These are phyloP conservation scores for Platynereis dumerilii DNA, from an alignment of 2,888 invertebrate genomes.

Conservation along the genomic window DNA sequence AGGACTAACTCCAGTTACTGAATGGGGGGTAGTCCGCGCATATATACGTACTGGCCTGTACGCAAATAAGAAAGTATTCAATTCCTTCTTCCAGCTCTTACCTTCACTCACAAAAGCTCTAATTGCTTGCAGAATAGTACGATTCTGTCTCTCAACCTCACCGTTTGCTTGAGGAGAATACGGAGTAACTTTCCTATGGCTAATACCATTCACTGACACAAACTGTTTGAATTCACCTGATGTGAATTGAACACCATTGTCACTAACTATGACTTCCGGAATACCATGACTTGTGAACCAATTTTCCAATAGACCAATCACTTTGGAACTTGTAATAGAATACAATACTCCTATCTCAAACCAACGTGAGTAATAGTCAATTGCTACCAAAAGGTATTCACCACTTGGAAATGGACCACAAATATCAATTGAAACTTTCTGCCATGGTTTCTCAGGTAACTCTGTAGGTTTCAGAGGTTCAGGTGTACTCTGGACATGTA, in stretches of 20 bases:
- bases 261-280: not conserved
- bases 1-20: too few relatives aligned
- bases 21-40: too few relatives aligned
- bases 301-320: not conserved
- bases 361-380: slow-evolving; percentile 11
- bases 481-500: not conserved
- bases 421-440: slow-evolving; percentile 10
- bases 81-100: too few relatives aligned
- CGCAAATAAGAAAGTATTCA: too few relatives aligned
- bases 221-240: not conserved
- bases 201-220: not conserved
- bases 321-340: not conserved
- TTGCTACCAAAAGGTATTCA: not conserved
- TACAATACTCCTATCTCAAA: not conserved
- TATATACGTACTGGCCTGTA: too few relatives aligned
- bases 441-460: slow-evolving; percentile 15
- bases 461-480: slow-evolving; percentile 14
- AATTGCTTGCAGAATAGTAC: too few relatives aligned
- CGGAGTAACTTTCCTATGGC: not conserved
- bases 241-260: not conserved
- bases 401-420: not conserved
- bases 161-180: not conserved
- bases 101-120: too few relatives aligned
- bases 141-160: not conserved
- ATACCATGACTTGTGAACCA: not conserved